Evolutionary conservation across 1,140 invertebrate genomes (phyloP).

Genomic region (Helicorthomorpha holstii): DNA sequence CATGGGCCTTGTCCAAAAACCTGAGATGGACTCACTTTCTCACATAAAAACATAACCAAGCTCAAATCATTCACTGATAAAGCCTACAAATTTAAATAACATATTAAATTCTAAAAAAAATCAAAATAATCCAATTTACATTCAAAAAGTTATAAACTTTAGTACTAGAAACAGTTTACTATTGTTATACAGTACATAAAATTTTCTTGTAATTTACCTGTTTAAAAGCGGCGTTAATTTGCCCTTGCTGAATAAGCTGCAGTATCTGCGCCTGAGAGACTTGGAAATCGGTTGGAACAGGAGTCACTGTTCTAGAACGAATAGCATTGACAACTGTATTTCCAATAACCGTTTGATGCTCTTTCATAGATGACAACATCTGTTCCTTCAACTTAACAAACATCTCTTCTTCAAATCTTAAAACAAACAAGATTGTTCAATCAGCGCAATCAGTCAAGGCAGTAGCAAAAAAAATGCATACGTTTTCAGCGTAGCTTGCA

Average conservation of each 20-base stretch:
- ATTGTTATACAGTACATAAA: neutral
- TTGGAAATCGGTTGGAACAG: conserved; percentile 41
- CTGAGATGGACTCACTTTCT: conserved; percentile 51
- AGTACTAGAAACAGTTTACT: neutral
- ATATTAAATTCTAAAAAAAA: conserved; percentile 1
- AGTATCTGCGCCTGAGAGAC: conserved; percentile 46
- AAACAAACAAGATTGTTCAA: conserved; percentile 16
- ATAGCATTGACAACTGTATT: conserved; percentile 37
- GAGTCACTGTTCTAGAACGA: conserved; percentile 48
- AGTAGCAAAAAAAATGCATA: neutral
- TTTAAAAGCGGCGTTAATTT: conserved; percentile 72
- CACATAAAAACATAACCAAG: conserved; percentile 66
- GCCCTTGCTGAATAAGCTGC: conserved; percentile 48
- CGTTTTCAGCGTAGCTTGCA: conserved; percentile 6
- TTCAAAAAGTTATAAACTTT: neutral
- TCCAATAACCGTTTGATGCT: conserved; percentile 37
- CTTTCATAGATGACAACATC: conserved; percentile 36
- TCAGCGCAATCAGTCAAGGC: conserved; percentile 11
- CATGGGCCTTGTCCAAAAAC: conserved; percentile 51
- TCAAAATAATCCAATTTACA: neutral
- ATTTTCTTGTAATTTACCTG: conserved; percentile 20
- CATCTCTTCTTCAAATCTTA: conserved; percentile 9
- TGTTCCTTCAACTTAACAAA: conserved; percentile 30
- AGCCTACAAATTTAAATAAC: conserved; percentile 36
- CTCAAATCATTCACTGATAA: conserved; percentile 65